phyloP scores from a whole-genome alignment of 2,888 invertebrate species.

The Melinaea menophilus region DNA sequence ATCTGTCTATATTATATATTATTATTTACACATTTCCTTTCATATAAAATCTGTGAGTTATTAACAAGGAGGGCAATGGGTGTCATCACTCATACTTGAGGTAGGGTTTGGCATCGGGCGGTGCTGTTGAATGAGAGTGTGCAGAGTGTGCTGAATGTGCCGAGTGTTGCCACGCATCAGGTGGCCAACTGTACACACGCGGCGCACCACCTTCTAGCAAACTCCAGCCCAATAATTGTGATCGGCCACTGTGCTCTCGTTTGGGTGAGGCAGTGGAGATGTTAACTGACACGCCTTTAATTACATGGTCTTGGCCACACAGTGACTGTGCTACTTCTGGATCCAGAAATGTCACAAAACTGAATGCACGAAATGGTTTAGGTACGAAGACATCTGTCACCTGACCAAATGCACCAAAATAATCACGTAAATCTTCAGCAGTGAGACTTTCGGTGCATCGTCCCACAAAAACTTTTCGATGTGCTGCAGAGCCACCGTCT shows the following conservation, averaged over 20 bases:
- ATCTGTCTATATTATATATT: slow-evolving; percentile 54
- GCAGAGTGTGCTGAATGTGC: slow-evolving; percentile 41
- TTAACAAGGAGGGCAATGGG: slow-evolving; percentile 52
- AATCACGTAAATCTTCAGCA: slow-evolving; percentile 86
- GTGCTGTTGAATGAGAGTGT: slow-evolving; percentile 41
- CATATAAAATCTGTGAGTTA: slow-evolving; percentile 69
- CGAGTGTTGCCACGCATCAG: slow-evolving; percentile 42
- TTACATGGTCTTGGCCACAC: slow-evolving; percentile 90
- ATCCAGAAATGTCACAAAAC: slow-evolving; percentile 90
- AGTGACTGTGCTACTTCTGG: slow-evolving; percentile 87
- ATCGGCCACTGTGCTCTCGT: slow-evolving; percentile 70
- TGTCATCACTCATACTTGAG: slow-evolving; percentile 67
- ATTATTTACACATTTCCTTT: slow-evolving; percentile 65
- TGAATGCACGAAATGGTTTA: slow-evolving; percentile 88
- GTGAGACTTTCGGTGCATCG: slow-evolving; percentile 89
- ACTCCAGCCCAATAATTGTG: slow-evolving; percentile 56
- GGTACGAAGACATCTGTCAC: slow-evolving; percentile 93
- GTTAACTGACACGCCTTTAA: slow-evolving; percentile 90
- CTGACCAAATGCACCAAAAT: slow-evolving; percentile 88
- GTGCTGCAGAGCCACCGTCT: slow-evolving; percentile 82
- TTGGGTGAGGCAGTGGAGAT: slow-evolving; percentile 93
- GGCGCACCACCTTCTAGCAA: slow-evolving; percentile 50
- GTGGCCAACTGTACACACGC: slow-evolving; percentile 49
- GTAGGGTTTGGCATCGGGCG: slow-evolving; percentile 64
- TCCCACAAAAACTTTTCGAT: slow-evolving; percentile 89